Evolutionary conservation across 2,888 invertebrate species (phyloP).

Genomic region (Mayetiola destructor): DNA sequence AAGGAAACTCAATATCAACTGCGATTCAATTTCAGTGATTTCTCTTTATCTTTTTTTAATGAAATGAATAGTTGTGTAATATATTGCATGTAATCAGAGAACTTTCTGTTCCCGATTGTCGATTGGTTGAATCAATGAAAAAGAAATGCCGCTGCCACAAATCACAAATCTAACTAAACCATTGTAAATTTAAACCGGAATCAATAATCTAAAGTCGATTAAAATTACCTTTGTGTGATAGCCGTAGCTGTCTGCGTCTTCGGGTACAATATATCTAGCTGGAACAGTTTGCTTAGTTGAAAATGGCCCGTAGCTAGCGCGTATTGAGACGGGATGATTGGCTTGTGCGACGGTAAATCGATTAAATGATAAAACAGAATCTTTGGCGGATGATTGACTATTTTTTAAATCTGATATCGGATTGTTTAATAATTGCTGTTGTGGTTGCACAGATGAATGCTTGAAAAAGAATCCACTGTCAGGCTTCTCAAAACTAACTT

Average conservation of each 20-base stretch:
- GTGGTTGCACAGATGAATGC: slow-evolving; percentile 59
- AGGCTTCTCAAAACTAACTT: slow-evolving; percentile 83
- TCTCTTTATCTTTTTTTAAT: too few species aligned
- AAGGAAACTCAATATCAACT: too few species aligned
- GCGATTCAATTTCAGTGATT: too few species aligned
- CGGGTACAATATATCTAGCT: slow-evolving; percentile 71
- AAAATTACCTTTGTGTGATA: slow-evolving; percentile 27
- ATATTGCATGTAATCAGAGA: too few species aligned
- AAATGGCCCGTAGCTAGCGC: slow-evolving; percentile 88
- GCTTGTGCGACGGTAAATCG: slow-evolving; percentile 85
- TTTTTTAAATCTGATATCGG: slow-evolving; percentile 27
- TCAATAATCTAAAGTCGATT: too few species aligned
- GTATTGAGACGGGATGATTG: slow-evolving; percentile 76
- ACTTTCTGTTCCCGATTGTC: too few species aligned
- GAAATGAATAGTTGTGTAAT: too few species aligned
- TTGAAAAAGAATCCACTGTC: slow-evolving; percentile 83
- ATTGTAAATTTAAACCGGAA: background rate
- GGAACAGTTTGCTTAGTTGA: slow-evolving; percentile 90
- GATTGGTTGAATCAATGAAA: too few species aligned
- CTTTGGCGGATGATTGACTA: slow-evolving; percentile 35
- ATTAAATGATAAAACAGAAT: slow-evolving; percentile 65
- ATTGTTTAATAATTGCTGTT: slow-evolving; percentile 21
- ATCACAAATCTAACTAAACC: too few species aligned
- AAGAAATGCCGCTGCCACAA: too few species aligned
- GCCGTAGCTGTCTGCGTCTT: slow-evolving; percentile 50